Conservation (phyloP, 2,113 vertebrate species). For the Vombatus ursinus region DNA sequence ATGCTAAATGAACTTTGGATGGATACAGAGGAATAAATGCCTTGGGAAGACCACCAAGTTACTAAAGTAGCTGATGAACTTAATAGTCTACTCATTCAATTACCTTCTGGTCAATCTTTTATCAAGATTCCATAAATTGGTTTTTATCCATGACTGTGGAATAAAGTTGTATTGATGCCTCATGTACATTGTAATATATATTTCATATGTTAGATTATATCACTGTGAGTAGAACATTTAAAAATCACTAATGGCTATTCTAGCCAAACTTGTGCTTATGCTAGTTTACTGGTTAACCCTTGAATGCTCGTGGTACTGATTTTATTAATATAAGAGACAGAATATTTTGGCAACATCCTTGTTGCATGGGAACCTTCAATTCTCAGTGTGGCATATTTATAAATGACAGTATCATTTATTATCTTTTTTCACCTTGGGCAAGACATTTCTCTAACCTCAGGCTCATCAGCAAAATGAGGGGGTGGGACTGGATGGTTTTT, state of each 20-base stretch:
- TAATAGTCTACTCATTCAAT: background rate
- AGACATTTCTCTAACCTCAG: background rate
- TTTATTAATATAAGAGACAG: background rate
- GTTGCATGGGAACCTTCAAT: background rate
- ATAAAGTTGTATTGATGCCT: background rate
- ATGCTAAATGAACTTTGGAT: background rate
- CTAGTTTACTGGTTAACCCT: background rate
- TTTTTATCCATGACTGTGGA: background rate
- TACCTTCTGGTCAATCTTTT: background rate
- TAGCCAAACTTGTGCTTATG: background rate
- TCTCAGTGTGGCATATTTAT: background rate
- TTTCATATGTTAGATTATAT: background rate
- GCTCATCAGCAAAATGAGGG: background rate
- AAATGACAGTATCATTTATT: background rate
- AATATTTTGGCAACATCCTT: background rate
- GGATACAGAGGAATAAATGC: background rate
- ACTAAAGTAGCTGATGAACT: background rate
- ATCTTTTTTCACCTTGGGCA: background rate
- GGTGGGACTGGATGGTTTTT: background rate
- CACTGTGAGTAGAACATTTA: background rate
- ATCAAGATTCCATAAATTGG: background rate
- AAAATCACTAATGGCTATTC: background rate
- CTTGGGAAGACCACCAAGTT: background rate
- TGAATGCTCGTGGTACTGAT: background rate
- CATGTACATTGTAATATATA: background rate